Percentiles rank a stretch among this genome's conserved stretches.
These are phyloP conservation scores for Lemur catta DNA, from an alignment of 2,797 vertebrate species.

Conservation along the genomic window DNA sequence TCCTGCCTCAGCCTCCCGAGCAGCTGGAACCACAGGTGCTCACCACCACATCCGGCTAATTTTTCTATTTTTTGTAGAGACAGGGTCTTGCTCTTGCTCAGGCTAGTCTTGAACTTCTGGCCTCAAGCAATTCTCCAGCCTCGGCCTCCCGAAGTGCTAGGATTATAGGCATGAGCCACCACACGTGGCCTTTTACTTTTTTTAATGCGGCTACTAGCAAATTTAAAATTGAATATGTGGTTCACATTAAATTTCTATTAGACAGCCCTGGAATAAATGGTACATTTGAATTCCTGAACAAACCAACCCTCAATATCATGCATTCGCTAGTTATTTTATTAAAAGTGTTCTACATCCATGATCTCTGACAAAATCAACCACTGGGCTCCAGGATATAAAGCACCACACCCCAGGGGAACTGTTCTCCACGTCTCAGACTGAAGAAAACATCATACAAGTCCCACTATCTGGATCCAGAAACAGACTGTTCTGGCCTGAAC, in stretches of 20 bases:
- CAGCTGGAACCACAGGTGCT: background rate
- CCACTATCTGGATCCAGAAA: background rate
- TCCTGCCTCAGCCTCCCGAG: background rate
- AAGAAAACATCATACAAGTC: background rate
- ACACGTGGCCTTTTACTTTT: background rate
- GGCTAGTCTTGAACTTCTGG: background rate
- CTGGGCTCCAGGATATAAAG: background rate
- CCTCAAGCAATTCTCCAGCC: background rate
- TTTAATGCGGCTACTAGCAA: slow-evolving; percentile 23
- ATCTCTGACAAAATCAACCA: background rate
- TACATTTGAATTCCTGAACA: background rate
- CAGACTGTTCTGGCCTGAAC: background rate
- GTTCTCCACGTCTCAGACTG: background rate
- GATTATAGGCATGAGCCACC: background rate
- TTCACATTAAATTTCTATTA: background rate
- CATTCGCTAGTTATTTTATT: background rate
- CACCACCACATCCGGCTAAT: background rate
- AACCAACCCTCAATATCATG: background rate
- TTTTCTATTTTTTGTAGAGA: background rate
- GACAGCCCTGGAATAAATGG: background rate
- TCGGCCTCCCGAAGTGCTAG: background rate
- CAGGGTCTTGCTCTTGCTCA: background rate
- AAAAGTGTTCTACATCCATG: background rate
- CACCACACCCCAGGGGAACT: background rate
- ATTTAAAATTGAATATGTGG: background rate